phyloP scores from a whole-genome alignment of 2,888 invertebrate genomes.

The Eulithis testata region DNA sequence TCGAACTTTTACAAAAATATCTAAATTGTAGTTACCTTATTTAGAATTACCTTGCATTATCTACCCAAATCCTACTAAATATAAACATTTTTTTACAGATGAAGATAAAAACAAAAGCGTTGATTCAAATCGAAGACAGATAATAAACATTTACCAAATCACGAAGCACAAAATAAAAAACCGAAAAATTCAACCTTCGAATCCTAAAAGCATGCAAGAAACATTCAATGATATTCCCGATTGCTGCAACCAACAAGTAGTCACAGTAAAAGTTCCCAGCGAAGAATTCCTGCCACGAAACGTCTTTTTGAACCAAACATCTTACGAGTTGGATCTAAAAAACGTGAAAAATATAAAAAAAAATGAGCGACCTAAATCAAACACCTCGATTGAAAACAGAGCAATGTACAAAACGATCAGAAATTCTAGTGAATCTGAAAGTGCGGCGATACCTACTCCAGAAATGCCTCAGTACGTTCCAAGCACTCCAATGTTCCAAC shows the following conservation, averaged over 20 bases:
- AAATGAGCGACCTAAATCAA: not conserved
- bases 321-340: slow-evolving; percentile 62
- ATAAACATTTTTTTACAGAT: slow-evolving; percentile 9
- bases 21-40: too few species aligned
- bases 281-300: slow-evolving; percentile 62
- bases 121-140: not conserved
- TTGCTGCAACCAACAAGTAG: slow-evolving; percentile 53
- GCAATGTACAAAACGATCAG: slow-evolving; percentile 5
- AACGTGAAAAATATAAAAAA: slow-evolving; percentile 29
- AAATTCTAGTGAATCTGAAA: slow-evolving; percentile 20
- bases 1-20: too few species aligned
- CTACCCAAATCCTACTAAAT: not conserved
- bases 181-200: slow-evolving; percentile 48
- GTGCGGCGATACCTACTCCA: slow-evolving; percentile 11
- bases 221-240: slow-evolving; percentile 62
- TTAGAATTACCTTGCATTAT: too few species aligned
- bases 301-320: slow-evolving; percentile 59
- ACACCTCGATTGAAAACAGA: slow-evolving; percentile 3
- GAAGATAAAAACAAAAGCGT: not conserved
- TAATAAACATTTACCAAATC: slow-evolving; percentile 15
- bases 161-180: slow-evolving; percentile 45
- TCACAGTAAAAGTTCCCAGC: slow-evolving; percentile 60
- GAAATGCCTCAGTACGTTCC: slow-evolving; percentile 12
- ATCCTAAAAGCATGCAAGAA: slow-evolving; percentile 45
- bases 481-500: slow-evolving; percentile 11